phyloP scores from a whole-genome alignment of 2,113 vertebrate genomes.

The Grantiella picta region DNA sequence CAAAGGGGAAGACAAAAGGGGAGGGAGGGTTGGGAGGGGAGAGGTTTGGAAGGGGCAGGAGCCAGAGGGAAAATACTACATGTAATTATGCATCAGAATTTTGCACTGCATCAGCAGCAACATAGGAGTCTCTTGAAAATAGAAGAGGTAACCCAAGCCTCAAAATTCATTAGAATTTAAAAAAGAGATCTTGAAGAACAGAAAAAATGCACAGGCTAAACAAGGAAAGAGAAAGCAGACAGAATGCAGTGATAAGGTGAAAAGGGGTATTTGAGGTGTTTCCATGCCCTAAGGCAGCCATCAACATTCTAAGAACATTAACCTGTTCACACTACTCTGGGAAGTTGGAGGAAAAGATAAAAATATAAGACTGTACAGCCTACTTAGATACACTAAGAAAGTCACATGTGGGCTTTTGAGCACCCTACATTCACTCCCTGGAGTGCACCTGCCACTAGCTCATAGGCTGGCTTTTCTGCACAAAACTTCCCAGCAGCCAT shows the following conservation, averaged over 20 bases:
- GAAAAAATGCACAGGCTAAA: not conserved
- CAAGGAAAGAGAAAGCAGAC: not conserved
- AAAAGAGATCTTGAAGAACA: not conserved
- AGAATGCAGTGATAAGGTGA: not conserved
- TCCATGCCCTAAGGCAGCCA: not conserved
- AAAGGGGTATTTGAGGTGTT: not conserved
- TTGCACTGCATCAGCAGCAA: not conserved
- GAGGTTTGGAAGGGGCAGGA: not conserved
- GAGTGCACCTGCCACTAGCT: not conserved
- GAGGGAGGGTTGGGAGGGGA: not conserved
- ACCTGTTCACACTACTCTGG: not conserved
- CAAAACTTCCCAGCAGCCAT: not conserved
- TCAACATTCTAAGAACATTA: not conserved
- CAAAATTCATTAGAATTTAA: not conserved
- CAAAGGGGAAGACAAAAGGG: not conserved
- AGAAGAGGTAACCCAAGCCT: not conserved
- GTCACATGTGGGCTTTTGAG: not conserved
- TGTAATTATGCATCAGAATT: not conserved
- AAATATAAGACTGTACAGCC: not conserved
- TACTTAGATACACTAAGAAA: not conserved
- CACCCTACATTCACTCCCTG: not conserved
- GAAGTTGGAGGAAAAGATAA: not conserved
- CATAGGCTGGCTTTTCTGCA: not conserved
- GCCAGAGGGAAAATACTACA: not conserved
- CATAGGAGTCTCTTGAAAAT: not conserved